A percentile compares a stretch with the other conserved stretches of the same genome.
Evolutionary conservation across 2,113 vertebrate genomes (phyloP).

Genomic region (Sapajus apella): DNA sequence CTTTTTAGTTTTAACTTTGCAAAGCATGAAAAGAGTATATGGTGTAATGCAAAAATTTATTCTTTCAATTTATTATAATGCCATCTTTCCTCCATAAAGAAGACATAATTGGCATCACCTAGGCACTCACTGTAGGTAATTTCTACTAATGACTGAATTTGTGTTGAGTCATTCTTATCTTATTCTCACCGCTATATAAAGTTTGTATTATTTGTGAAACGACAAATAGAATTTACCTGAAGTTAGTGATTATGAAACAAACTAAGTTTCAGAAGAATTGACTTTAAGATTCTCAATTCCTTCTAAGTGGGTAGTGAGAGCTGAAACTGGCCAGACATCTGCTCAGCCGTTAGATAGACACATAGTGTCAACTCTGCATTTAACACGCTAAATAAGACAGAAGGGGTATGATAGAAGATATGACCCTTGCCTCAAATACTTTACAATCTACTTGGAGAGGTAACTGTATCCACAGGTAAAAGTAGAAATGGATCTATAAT

Average conservation of each 20-base stretch:
- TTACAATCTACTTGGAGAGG: not conserved
- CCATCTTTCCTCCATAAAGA: not conserved
- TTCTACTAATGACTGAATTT: conserved; percentile 5
- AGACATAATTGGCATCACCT: not conserved
- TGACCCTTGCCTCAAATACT: not conserved
- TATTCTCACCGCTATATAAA: not conserved
- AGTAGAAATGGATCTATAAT: not conserved
- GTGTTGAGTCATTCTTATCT: not conserved
- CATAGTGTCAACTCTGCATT: not conserved
- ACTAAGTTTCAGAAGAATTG: not conserved
- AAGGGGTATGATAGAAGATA: not conserved
- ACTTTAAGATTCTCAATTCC: not conserved
- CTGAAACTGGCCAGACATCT: not conserved
- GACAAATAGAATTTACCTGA: not conserved
- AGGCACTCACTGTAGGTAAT: not conserved
- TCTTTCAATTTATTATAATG: not conserved
- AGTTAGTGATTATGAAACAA: not conserved
- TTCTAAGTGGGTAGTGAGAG: not conserved
- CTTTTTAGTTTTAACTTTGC: conserved; percentile 49
- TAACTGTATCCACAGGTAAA: not conserved
- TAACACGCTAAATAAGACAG: not conserved
- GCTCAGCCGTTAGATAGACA: not conserved
- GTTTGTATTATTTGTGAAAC: not conserved
- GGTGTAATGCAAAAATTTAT: not conserved
- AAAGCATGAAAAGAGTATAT: conserved; percentile 44